Conservation (phyloP, 2,888 invertebrate species). For the Stegophylla sp. region DNA sequence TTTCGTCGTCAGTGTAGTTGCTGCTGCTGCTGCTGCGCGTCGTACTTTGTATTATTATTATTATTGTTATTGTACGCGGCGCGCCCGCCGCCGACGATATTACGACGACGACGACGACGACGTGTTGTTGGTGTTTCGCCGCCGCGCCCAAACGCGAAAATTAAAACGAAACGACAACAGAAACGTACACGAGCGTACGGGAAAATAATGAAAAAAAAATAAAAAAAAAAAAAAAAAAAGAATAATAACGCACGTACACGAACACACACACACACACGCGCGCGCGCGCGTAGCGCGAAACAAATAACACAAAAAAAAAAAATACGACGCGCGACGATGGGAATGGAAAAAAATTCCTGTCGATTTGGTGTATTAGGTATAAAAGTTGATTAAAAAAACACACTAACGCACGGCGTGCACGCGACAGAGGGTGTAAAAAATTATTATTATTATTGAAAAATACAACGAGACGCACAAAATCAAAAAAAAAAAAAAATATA, state of each 20-base stretch:
- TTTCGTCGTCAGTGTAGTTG: neutral
- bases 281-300: neutral
- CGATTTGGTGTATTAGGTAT: too few species aligned
- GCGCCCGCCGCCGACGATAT: neutral
- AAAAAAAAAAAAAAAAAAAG: constrained; percentile 16
- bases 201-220: neutral
- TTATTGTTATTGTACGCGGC: too few species aligned
- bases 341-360: neutral
- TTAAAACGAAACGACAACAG: constrained; percentile 1
- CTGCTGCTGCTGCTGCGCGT: neutral
- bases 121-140: too few species aligned
- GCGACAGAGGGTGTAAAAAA: too few species aligned
- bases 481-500: too few species aligned
- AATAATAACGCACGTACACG: neutral
- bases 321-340: neutral
- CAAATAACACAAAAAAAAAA: neutral
- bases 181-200: neutral
- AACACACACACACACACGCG: neutral
- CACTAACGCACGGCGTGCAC: too few species aligned
- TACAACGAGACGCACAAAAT: too few species aligned
- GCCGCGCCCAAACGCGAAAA: constrained; percentile 9
- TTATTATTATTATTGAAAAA: too few species aligned
- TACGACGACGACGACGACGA: too few species aligned
- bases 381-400: too few species aligned
- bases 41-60: neutral